These are phyloP conservation scores for Hyaena hyaena DNA, from an alignment of 2,113 vertebrate genomes.

Conservation along the genomic window DNA sequence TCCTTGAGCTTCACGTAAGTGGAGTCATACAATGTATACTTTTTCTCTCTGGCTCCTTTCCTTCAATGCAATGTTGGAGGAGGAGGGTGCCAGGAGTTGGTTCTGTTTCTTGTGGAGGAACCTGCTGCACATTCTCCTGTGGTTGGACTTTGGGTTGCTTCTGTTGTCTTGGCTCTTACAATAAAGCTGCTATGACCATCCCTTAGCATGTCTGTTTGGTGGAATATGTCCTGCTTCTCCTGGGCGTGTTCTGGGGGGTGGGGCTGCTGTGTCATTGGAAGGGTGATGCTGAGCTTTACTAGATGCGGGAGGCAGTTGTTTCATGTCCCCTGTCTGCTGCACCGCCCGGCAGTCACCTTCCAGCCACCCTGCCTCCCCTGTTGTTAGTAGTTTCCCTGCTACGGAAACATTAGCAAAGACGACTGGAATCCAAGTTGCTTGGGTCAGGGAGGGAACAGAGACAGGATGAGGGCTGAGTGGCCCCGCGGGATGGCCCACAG, in stretches of 20 bases:
- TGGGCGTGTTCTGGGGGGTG: not conserved
- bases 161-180: not conserved
- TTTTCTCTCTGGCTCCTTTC: not conserved
- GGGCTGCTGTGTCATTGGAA: not conserved
- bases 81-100: not conserved
- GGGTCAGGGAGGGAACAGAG: not conserved
- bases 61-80: not conserved
- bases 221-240: not conserved
- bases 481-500: not conserved
- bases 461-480: not conserved
- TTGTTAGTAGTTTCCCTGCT: not conserved
- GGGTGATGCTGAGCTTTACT: not conserved
- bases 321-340: not conserved
- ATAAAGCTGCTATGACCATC: not conserved
- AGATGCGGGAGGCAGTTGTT: not conserved
- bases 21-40: not conserved
- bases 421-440: not conserved
- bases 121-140: not conserved
- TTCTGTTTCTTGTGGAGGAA: not conserved
- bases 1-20: not conserved
- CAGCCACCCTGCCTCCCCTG: not conserved
- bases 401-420: constrained; percentile 29
- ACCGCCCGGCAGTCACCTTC: not conserved
- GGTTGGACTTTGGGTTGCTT: not conserved
- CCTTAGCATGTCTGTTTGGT: not conserved